Conservation (phyloP, 2,113 vertebrate species). For the Hemiprocne comata region DNA sequence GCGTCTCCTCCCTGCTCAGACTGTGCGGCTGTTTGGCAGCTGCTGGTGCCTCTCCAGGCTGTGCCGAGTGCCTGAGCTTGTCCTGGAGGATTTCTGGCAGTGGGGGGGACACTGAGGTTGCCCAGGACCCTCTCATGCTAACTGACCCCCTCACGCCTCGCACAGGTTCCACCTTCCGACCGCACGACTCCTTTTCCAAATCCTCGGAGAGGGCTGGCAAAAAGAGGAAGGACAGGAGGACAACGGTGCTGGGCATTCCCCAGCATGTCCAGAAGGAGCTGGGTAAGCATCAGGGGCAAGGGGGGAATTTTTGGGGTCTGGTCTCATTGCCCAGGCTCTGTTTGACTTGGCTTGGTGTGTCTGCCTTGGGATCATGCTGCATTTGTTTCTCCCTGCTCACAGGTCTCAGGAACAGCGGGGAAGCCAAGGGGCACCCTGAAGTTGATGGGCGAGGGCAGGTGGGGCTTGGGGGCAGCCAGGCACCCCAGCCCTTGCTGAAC, state of each 20-base stretch:
- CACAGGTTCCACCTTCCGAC: conserved; percentile 93
- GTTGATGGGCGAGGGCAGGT: neutral
- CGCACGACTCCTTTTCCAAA: conserved; percentile 86
- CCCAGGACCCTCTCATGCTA: accelerated
- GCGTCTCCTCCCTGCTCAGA: neutral
- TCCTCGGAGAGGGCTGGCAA: conserved; percentile 76
- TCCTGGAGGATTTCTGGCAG: neutral
- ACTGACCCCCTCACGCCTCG: neutral
- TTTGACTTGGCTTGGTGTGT: accelerated
- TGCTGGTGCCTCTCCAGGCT: neutral
- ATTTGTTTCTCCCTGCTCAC: neutral
- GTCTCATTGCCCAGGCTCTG: accelerated
- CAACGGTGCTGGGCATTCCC: conserved; percentile 93
- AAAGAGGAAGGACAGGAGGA: conserved; percentile 84
- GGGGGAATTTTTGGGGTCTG: neutral
- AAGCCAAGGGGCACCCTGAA: neutral
- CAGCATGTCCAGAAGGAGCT: conserved; percentile 95
- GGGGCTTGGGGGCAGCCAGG: neutral
- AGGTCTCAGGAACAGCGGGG: conserved; percentile 66
- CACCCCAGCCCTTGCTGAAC: conserved; percentile 51
- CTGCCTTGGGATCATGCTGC: neutral
- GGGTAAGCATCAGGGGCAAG: conserved; percentile 59
- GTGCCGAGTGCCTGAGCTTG: neutral
- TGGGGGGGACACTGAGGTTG: neutral
- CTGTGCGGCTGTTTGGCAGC: neutral